A percentile compares a stretch with the other conserved stretches of the same genome.
These are phyloP conservation scores for Scaptomyza montana DNA, from an alignment of 1,140 invertebrate genomes.

Conservation along the genomic window DNA sequence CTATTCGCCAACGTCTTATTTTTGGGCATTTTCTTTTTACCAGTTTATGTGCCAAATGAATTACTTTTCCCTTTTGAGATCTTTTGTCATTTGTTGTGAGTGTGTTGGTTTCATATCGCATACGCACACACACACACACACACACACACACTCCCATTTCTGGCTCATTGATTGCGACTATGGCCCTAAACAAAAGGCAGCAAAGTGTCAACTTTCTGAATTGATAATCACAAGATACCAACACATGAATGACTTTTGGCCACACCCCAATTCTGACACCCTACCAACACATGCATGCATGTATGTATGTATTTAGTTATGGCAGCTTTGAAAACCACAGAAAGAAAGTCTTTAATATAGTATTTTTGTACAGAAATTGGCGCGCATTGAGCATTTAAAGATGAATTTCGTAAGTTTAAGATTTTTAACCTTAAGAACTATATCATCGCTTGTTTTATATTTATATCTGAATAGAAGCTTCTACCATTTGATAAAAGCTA, in stretches of 20 bases:
- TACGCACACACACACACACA: too few relatives aligned
- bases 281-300: background rate
- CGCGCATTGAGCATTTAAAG: too few relatives aligned
- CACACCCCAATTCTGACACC: constrained; percentile 6
- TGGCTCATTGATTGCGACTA: constrained; percentile 47
- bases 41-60: constrained; percentile 15
- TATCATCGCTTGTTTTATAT: too few relatives aligned
- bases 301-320: too few relatives aligned
- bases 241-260: constrained; percentile 29
- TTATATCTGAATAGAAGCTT: too few relatives aligned
- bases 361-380: too few relatives aligned
- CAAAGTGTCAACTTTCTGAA: constrained; percentile 54
- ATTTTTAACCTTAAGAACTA: too few relatives aligned
- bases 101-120: constrained; percentile 10
- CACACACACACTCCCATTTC: constrained; percentile 10
- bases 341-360: too few relatives aligned
- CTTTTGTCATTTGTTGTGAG: constrained; percentile 23
- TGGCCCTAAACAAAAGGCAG: constrained; percentile 33
- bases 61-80: background rate
- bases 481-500: too few relatives aligned
- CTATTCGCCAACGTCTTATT: background rate
- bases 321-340: too few relatives aligned
- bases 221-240: constrained; percentile 46
- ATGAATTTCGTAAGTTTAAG: too few relatives aligned
- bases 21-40: background rate